Evolutionary conservation across 1,140 invertebrate species (phyloP), one percentile per base, ranked within the genome.

Genomic region (Mizuhopecten yessoensis): DNA sequence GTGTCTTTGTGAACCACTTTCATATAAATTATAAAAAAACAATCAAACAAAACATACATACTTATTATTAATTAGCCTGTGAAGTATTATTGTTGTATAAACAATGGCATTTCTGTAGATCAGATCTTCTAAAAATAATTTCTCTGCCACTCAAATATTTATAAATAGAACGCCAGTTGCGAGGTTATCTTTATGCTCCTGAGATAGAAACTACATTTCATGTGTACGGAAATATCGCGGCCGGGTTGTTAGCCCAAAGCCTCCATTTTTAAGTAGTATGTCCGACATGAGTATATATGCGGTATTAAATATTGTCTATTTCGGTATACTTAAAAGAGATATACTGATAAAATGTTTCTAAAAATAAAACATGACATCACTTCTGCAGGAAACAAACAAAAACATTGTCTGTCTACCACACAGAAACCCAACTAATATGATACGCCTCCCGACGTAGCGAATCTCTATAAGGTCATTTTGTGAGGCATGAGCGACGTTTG

Each of bases 301-400:
- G 57, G 57, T 75, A 75, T 75, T 75, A 17, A 75, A 75, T 75
- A 7, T n/a, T 29, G 57, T 29, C 57, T 75, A 75, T 75, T 75
- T 75, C 57, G 5, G 57, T 75, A 75, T 2, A 17, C 23, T 75
- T 17, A 75, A 75, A 75, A 75, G 9, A 75, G 57, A 75, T 29
- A 75, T 9, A 75, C n/a, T 75, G 57, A 75, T 75, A 75, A 75
- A 1, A 29, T 75, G 11, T 29, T 75, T 29, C 57, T 75, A 29
- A 75, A 75, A 75, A 75, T 75, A 75, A n/a, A 75, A 29, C 23
- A 75, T 75, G 57, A 75, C 57, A 75, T 75, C 57, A 75, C 57
- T n/a, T 29, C 5, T 75, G 57, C n/a, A 75, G n/a, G 57, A 75
- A 75, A 75, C 23, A 75, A 75, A 75, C 23, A 75, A n/a, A 75